Conservation (phyloP, 2,797 vertebrate species). For the Chiroxiphia lanceolata region DNA sequence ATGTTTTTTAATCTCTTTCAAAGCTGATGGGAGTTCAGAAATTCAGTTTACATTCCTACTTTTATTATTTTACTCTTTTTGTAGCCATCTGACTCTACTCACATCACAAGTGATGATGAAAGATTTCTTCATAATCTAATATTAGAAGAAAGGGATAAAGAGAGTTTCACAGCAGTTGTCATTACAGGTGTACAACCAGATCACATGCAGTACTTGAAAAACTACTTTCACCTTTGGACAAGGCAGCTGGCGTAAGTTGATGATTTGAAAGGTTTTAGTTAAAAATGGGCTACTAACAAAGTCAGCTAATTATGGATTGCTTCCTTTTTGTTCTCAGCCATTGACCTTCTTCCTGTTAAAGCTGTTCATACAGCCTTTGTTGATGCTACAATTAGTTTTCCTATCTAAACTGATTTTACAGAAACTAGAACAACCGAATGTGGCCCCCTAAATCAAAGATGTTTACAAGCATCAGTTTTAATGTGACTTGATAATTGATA, state of each 20-base stretch:
- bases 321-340: neutral
- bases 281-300: neutral
- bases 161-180: slow-evolving; percentile 90
- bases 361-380: neutral
- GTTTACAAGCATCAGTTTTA: neutral
- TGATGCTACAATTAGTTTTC: neutral
- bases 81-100: slow-evolving; percentile 85
- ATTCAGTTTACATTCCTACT: neutral
- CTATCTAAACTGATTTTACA: neutral
- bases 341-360: neutral
- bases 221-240: slow-evolving; percentile 82
- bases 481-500: neutral
- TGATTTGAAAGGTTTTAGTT: neutral
- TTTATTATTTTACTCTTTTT: slow-evolving; percentile 41
- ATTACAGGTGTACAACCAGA: slow-evolving; percentile 83
- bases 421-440: neutral
- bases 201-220: slow-evolving; percentile 84
- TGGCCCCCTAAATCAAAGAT: neutral
- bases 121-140: slow-evolving; percentile 83
- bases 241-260: slow-evolving; percentile 89
- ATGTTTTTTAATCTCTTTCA: neutral
- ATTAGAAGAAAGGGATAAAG: slow-evolving; percentile 81
- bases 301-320: neutral
- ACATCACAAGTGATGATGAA: slow-evolving; percentile 81
- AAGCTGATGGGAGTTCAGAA: neutral